These are phyloP conservation scores for Euproctis similis DNA, from an alignment of 2,888 invertebrate species.

Conservation along the genomic window DNA sequence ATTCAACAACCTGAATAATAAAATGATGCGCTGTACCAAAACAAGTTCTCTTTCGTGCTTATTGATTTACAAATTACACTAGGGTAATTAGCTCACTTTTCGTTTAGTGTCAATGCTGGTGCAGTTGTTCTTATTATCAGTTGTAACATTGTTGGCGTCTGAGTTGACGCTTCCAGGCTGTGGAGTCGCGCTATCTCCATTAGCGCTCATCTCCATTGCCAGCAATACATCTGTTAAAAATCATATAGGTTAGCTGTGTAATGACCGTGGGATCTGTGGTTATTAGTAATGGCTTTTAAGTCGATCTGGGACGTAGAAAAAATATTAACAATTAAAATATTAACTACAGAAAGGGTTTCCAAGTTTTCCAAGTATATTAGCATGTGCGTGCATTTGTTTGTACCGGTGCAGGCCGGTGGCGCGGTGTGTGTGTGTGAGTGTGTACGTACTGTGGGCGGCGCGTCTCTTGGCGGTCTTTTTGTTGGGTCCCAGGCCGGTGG, in stretches of 20 bases:
- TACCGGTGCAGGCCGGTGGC: constrained; percentile 87
- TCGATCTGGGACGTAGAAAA: too few relatives aligned
- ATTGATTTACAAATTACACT: not conserved
- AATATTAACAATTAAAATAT: too few relatives aligned
- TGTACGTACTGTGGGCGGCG: constrained; percentile 37
- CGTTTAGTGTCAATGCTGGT: constrained; percentile 62
- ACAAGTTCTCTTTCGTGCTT: too few relatives aligned
- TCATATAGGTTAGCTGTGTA: too few relatives aligned
- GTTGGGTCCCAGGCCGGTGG: constrained; percentile 89
- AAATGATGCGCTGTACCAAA: too few relatives aligned
- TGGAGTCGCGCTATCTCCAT: constrained; percentile 21
- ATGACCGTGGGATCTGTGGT: too few relatives aligned
- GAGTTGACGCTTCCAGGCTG: constrained; percentile 13
- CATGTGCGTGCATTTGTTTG: too few relatives aligned
- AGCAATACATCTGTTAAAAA: constrained; percentile 62
- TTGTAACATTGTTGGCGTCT: constrained; percentile 17
- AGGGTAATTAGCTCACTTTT: constrained; percentile 72
- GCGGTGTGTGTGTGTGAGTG: constrained; percentile 43
- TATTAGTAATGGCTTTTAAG: too few relatives aligned
- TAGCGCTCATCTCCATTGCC: constrained; percentile 53
- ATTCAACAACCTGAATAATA: too few relatives aligned
- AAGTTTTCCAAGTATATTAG: too few relatives aligned
- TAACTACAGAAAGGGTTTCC: too few relatives aligned
- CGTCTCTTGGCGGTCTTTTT: constrained; percentile 75
- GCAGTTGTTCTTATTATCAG: constrained; percentile 12